These are phyloP conservation scores for Thalassoma bifasciatum DNA, from an alignment of 2,113 vertebrate genomes.

Conservation along the genomic window DNA sequence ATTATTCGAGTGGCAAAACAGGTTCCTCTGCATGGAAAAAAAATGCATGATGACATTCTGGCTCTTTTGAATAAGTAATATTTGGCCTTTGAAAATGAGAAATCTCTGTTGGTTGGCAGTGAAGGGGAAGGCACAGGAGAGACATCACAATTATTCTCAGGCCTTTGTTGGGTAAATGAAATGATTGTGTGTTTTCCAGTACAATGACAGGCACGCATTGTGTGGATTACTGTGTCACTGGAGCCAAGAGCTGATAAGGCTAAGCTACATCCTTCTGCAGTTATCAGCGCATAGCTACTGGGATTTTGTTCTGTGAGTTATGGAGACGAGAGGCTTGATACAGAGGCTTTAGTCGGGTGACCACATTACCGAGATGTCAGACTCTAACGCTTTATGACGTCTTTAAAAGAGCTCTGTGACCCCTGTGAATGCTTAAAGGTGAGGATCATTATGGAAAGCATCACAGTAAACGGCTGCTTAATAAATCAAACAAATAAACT, in stretches of 20 bases:
- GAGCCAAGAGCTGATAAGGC: conserved; percentile 80
- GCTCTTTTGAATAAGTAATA: conserved; percentile 43
- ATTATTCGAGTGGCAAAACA: conserved; percentile 24
- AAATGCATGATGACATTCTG: conserved; percentile 14
- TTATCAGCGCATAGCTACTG: conserved; percentile 76
- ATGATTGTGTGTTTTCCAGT: conserved; percentile 66
- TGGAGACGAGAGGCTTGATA: conserved; percentile 71
- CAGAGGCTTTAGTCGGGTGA: conserved; percentile 60
- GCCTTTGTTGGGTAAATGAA: conserved; percentile 71
- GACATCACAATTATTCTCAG: conserved; percentile 51
- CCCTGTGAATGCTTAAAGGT: conserved; percentile 11
- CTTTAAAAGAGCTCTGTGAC: conserved; percentile 17
- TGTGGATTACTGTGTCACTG: conserved; percentile 80
- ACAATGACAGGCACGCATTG: conserved; percentile 71
- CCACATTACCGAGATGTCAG: conserved; percentile 67
- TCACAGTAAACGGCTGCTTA: conserved; percentile 5
- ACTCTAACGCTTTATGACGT: conserved; percentile 28
- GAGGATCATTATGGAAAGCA: background rate
- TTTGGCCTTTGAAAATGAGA: conserved; percentile 53
- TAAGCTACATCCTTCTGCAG: conserved; percentile 80
- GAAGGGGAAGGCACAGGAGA: conserved; percentile 20
- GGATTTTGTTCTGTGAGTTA: conserved; percentile 71
- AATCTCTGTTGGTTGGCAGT: conserved; percentile 33
- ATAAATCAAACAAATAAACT: background rate
- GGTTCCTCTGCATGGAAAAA: conserved; percentile 6